Evolutionary conservation across 2,888 invertebrate species (phyloP).

Genomic region (Lycia hirtaria): DNA sequence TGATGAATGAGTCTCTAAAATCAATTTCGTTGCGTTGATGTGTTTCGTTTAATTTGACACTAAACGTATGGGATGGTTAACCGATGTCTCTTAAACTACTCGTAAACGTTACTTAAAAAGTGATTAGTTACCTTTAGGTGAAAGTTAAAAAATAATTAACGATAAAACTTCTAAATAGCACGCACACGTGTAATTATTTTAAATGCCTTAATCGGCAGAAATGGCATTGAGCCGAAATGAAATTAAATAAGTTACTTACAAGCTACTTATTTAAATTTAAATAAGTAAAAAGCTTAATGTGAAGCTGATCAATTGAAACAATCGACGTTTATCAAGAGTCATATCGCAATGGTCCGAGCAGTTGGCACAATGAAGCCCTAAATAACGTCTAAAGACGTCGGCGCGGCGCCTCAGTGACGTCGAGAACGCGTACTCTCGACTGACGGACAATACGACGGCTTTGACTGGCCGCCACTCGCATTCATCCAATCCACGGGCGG

Average conservation of each 20-base stretch:
- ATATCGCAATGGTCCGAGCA: conserved; percentile 62
- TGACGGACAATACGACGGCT: conserved; percentile 76
- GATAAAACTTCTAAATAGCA: conserved; percentile 32
- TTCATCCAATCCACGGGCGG: conserved; percentile 63
- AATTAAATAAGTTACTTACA: conserved; percentile 6
- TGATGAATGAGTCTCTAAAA: conserved; percentile 76
- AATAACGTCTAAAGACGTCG: conserved; percentile 77
- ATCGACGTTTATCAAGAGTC: conserved; percentile 73
- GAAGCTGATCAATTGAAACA: conserved; percentile 77
- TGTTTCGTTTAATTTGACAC: conserved; percentile 81
- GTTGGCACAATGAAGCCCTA: conserved; percentile 81
- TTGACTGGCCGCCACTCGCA: conserved; percentile 71
- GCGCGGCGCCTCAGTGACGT: conserved; percentile 78
- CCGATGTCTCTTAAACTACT: conserved; percentile 45
- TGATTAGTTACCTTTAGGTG: conserved; percentile 36
- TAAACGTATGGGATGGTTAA: conserved; percentile 65
- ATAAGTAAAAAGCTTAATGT: conserved; percentile 60
- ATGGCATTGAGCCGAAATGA: conserved; percentile 32
- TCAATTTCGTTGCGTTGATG: conserved; percentile 76
- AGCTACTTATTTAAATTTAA: conserved; percentile 25
- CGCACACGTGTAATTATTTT: conserved; percentile 18
- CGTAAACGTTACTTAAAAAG: conserved; percentile 40
- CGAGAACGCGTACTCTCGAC: conserved; percentile 59
- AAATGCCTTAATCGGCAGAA: conserved; percentile 22
- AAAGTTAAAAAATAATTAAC: conserved; percentile 38